phyloP scores from a whole-genome alignment of 2,797 vertebrate genomes.

The Muscicapa striata region DNA sequence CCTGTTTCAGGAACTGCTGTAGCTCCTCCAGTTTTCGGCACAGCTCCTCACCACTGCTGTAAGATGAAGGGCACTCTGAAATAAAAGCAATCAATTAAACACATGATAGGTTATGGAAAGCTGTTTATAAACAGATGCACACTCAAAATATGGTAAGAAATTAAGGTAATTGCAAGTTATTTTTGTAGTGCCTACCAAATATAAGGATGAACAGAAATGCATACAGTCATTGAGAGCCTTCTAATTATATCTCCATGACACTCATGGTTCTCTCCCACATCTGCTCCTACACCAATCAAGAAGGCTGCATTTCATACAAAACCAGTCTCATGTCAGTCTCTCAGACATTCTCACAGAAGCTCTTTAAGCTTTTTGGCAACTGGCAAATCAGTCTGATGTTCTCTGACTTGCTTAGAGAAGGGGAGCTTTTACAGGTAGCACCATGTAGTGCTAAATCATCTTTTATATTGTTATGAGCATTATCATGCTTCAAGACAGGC shows the following conservation, averaged over 20 bases:
- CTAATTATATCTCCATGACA: not conserved
- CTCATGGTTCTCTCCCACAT: not conserved
- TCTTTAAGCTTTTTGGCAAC: not conserved
- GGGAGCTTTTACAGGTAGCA: not conserved
- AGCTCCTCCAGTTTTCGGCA: conserved; percentile 90
- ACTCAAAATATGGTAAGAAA: not conserved
- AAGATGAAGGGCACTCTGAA: conserved; percentile 89
- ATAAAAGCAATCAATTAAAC: conserved; percentile 18
- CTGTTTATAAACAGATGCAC: conserved; percentile 50
- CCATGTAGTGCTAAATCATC: not conserved
- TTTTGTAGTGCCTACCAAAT: not conserved
- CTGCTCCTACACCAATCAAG: not conserved
- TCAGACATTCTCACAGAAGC: not conserved
- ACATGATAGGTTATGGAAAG: not conserved
- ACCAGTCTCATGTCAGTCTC: not conserved
- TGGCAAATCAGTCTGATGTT: not conserved
- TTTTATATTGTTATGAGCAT: not conserved
- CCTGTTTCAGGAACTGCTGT: conserved; percentile 91
- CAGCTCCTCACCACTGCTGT: conserved; percentile 86
- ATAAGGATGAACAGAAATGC: not conserved
- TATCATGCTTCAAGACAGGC: not conserved
- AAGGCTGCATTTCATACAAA: not conserved
- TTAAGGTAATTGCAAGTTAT: not conserved
- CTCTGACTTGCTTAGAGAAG: not conserved
- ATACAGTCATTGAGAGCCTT: not conserved